phyloP scores from a whole-genome alignment of 2,113 vertebrate species.

The Potamarius usumacintae region DNA sequence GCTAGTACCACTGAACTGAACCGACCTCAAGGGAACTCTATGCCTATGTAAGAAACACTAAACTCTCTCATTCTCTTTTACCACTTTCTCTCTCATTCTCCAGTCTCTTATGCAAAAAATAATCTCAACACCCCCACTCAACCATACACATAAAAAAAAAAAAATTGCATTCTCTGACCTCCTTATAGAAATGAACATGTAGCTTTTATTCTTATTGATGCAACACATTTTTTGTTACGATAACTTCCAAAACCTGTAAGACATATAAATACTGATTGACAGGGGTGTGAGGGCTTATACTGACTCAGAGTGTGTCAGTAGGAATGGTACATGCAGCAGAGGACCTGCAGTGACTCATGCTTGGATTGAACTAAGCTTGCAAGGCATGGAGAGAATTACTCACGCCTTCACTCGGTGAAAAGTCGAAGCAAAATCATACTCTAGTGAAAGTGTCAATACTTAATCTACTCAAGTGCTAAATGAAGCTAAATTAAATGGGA shows the following conservation, averaged over 20 bases:
- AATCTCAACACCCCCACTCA: neutral
- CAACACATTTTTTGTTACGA: neutral
- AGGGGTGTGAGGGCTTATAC: neutral
- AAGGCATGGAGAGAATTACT: conserved; percentile 28
- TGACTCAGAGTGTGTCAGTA: conserved; percentile 10
- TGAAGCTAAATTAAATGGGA: neutral
- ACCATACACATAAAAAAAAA: neutral
- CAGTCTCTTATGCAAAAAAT: neutral
- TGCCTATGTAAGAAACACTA: neutral
- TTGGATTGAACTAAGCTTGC: neutral
- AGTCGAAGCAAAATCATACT: neutral
- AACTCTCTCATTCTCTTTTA: neutral
- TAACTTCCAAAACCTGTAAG: neutral
- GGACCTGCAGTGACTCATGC: conserved; percentile 26
- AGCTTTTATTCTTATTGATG: conserved; percentile 8
- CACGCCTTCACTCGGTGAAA: neutral
- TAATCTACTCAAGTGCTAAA: neutral
- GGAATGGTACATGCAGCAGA: neutral
- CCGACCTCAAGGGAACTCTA: neutral
- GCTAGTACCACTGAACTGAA: neutral
- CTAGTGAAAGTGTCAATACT: neutral
- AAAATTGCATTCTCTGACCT: neutral
- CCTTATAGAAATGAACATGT: neutral
- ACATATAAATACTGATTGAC: neutral
- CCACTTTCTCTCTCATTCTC: neutral